Evolutionary conservation across 2,113 vertebrate species (phyloP), one percentile per base, ranked within the genome.

Genomic region (Peromyscus californicus): DNA sequence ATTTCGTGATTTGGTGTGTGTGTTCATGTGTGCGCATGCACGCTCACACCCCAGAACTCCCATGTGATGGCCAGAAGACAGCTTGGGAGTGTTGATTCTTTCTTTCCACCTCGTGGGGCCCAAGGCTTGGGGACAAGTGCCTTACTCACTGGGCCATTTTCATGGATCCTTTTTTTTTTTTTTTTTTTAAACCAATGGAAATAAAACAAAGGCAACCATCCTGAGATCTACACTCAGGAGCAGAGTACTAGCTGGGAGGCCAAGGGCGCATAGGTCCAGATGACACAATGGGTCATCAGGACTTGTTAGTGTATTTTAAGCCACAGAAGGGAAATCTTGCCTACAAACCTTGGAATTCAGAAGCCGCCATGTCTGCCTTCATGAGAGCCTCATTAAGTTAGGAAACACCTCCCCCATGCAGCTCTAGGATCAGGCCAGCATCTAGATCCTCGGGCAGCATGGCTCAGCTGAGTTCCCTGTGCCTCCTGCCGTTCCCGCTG

Each of bases 371-470:
- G 51, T 89, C 11, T 17, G 26, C 59, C 74, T 78, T 42, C 4
- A 69, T 95, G 1, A 88, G 19, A 54, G 80, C 29, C 1, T 90
- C 96, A 65, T 92, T 80, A 79, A 85, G 76, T 88, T 83, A 54
- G 86, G 89, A 94, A 95, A 93, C 36, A 94, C 33, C 95, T 88
- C 96, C 96, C 92, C 90, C 72, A 26, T 70, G 67, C 76, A 61
- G 82, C 91, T 93, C 36, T n/a, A 3, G 72, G 96, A 54, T 9
- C 39, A 65, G 85, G 78, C 93, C 93, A 94, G 76, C 87, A 39
- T 79, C 84, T 65, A 78, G 91, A 57, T 59, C 94, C 92, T 93
- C 59, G 0, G 12, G 82, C 91, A 96, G 83, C 82, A 54, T 51
- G 63, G 75, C 89, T 97, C 29, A 75, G 19, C 45, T 84, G 17